A percentile compares a stretch with the other conserved stretches of the same genome.
Evolutionary conservation across 1,140 invertebrate genomes (phyloP).

Genomic region (Microvelia longipes): DNA sequence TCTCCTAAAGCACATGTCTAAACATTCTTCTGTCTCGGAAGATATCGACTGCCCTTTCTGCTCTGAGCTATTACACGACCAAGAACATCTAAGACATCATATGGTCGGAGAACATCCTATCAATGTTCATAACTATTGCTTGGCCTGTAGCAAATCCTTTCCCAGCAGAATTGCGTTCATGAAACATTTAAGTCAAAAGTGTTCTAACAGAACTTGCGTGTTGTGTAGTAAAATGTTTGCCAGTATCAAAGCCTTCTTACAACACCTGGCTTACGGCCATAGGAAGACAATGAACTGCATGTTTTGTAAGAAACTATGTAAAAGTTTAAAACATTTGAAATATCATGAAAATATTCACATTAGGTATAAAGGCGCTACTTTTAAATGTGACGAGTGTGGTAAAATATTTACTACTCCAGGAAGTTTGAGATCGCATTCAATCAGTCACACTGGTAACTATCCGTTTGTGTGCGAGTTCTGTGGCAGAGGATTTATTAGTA

Average conservation of each 20-base stretch:
- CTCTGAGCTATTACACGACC: neutral
- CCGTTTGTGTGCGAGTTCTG: slow-evolving; percentile 24
- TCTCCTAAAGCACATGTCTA: neutral
- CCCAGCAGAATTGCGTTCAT: neutral
- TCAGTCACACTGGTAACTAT: slow-evolving; percentile 36
- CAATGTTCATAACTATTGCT: neutral
- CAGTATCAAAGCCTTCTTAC: neutral
- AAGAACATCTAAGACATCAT: neutral
- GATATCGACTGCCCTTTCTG: neutral
- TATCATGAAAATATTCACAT: neutral
- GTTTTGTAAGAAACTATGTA: neutral
- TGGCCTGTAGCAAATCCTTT: neutral
- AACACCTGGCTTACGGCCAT: neutral
- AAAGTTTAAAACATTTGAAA: slow-evolving; percentile 2
- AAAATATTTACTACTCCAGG: neutral
- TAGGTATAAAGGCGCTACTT: neutral
- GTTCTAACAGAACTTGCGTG: neutral
- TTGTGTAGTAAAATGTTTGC: neutral
- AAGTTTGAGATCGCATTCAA: slow-evolving; percentile 17
- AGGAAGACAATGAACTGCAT: neutral
- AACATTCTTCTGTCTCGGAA: neutral
- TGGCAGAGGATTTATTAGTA: slow-evolving; percentile 22
- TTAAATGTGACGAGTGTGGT: neutral
- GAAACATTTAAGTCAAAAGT: neutral
- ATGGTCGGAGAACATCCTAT: neutral